Conservation (phyloP, 2,888 invertebrate genomes). For the Scaeva pyrastri region DNA sequence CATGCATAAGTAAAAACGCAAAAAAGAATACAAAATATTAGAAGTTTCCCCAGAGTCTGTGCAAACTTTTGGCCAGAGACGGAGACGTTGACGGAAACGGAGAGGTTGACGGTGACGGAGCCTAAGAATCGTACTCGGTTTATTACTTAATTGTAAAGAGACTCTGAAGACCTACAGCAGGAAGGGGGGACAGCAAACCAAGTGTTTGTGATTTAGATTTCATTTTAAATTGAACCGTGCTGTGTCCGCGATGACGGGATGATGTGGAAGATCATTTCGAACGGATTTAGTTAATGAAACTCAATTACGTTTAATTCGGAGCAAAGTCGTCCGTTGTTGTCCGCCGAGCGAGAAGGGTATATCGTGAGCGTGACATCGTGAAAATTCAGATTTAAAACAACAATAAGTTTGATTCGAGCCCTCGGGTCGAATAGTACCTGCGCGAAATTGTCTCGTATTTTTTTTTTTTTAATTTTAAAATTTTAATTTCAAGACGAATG, state of each 20-base stretch:
- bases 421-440: conserved; percentile 27
- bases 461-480: conserved; percentile 25
- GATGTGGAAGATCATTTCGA: conserved; percentile 69
- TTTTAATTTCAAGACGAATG: conserved; percentile 51
- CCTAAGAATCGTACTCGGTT: conserved; percentile 6
- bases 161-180: neutral
- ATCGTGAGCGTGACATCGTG: conserved; percentile 60
- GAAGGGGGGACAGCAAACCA: conserved; percentile 30
- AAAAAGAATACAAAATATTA: conserved; percentile 28
- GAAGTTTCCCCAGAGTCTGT: conserved; percentile 33
- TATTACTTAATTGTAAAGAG: conserved; percentile 13
- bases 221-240: conserved; percentile 53
- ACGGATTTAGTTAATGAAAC: conserved; percentile 78
- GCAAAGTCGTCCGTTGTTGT: conserved; percentile 58
- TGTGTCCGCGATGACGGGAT: conserved; percentile 61
- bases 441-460: conserved; percentile 19
- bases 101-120: no score
- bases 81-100: no score
- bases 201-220: conserved; percentile 57
- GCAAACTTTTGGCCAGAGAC: conserved; percentile 34
- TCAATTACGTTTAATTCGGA: conserved; percentile 79
- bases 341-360: conserved; percentile 23
- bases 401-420: conserved; percentile 37
- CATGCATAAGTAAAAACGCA: conserved; percentile 23
- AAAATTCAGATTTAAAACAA: conserved; percentile 45